Base-by-base conservation (phyloP, 2,113 vertebrate species). In the Micronisus gabar region DNA sequence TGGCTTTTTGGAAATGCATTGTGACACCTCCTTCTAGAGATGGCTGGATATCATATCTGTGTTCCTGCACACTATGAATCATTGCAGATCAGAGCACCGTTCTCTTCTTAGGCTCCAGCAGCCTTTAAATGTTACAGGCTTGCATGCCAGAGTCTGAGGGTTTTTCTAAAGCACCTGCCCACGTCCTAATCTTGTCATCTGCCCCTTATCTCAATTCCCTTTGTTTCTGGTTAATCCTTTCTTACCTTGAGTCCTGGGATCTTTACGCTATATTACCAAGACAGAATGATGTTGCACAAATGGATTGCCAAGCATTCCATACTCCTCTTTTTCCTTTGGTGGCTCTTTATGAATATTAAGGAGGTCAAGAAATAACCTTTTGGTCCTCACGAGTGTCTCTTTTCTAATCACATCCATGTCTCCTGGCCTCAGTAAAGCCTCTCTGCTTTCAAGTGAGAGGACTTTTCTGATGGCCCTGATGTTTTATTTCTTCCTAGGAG, bases 321-420 rank as follows among this genome's bases (percentile, higher is more conserved):
- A 2, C 26, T 59, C 26, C 50, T 65, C 21, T 13, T 43, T 55
- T 38, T 16, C 55, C 56, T 50, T 41, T 11, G 30, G 40, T 19
- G 25, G 34, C 32, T 56, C n/a, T 48, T 56, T 50, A 27, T 16
- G 30, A 52, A 32, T 4, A 21, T n/a, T 23, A 25, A 72, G 20
- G 21, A 75, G 16, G 45, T 70, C 18, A 18, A 26, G 62, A 62
- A 14, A 47, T 17, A 48, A 48, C 48, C 36, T 68, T 40, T 32
- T 34, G 25, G 48, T 63, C 48, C 61, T 34, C 47, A 38, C 8
- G 15, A 40, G 29, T 16, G 8, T 41, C 61, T 76, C 47, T 30
- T 48, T 63, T 32, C 41, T 2, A 4, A 38, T 14, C 16, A 1
- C 18, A 20, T 29, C 63, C 76, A 2, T 1, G 0, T 41, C 50